These are phyloP conservation scores for Eupithecia exiguata DNA, from an alignment of 2,888 invertebrate genomes.

Conservation along the genomic window DNA sequence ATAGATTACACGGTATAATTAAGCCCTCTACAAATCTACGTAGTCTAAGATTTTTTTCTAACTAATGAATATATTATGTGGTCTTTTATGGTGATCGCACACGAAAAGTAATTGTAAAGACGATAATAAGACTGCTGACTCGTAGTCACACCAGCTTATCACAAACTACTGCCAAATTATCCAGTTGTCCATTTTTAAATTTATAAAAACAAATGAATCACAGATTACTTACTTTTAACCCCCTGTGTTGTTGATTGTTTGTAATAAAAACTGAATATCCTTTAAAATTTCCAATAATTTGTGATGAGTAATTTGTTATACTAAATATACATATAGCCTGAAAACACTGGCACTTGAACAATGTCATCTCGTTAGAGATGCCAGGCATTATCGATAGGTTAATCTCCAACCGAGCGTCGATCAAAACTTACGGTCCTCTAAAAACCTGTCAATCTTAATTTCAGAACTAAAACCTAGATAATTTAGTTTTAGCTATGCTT, in stretches of 20 bases:
- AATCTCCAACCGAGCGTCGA: neutral
- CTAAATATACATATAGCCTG: constrained; percentile 4
- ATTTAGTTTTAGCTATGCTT: too few relatives aligned
- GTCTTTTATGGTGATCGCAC: too few relatives aligned
- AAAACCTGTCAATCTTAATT: neutral
- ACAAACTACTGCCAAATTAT: too few relatives aligned
- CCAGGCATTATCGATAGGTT: neutral
- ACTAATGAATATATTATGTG: too few relatives aligned
- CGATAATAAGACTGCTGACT: too few relatives aligned
- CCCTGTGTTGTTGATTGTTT: neutral
- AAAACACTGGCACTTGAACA: neutral
- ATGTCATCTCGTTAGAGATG: neutral
- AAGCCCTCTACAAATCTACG: too few relatives aligned
- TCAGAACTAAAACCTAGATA: too few relatives aligned
- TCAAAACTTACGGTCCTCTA: neutral
- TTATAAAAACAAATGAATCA: constrained; percentile 8
- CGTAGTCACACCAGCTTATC: too few relatives aligned
- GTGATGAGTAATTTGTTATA: neutral
- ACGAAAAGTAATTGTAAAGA: too few relatives aligned
- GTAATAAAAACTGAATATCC: neutral
- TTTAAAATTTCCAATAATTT: neutral
- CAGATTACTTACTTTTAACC: neutral
- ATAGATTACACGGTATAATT: too few relatives aligned
- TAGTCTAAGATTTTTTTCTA: too few relatives aligned
- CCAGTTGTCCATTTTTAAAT: too few relatives aligned